Evolutionary conservation across 2,113 vertebrate species (phyloP).

Genomic region (Hemibagrus wyckioides): DNA sequence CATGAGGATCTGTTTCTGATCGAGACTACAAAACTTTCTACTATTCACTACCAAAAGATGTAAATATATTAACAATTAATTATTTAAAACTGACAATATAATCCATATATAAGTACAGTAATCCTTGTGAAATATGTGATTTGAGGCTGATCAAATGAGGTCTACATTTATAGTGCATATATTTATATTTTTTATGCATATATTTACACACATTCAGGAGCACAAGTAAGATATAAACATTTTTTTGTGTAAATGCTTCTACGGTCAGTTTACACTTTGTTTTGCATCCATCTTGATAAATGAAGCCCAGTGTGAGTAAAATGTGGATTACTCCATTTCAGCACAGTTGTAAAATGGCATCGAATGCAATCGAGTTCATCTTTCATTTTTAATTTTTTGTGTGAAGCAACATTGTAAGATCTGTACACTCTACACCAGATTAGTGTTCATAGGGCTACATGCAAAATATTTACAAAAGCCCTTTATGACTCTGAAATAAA

Average conservation of each 20-base stretch:
- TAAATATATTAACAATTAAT: neutral
- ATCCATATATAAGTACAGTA: neutral
- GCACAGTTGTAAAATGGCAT: neutral
- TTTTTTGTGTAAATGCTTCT: neutral
- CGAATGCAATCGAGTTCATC: neutral
- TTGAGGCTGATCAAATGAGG: neutral
- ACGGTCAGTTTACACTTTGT: neutral
- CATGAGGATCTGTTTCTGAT: neutral
- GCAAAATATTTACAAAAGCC: neutral
- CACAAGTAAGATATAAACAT: neutral
- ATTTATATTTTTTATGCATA: neutral
- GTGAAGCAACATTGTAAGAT: neutral
- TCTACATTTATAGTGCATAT: neutral
- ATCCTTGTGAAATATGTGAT: neutral
- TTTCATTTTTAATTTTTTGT: neutral
- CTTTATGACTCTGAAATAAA: neutral
- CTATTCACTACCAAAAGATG: neutral
- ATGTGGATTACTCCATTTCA: neutral
- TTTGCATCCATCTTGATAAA: neutral
- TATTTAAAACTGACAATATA: neutral
- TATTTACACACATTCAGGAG: neutral
- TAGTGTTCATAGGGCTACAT: too few species aligned
- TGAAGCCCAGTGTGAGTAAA: neutral
- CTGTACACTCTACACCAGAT: neutral
- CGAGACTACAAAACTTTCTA: neutral